Evolutionary conservation across 2,888 invertebrate species (phyloP).

Genomic region (Byasa hedistus): DNA sequence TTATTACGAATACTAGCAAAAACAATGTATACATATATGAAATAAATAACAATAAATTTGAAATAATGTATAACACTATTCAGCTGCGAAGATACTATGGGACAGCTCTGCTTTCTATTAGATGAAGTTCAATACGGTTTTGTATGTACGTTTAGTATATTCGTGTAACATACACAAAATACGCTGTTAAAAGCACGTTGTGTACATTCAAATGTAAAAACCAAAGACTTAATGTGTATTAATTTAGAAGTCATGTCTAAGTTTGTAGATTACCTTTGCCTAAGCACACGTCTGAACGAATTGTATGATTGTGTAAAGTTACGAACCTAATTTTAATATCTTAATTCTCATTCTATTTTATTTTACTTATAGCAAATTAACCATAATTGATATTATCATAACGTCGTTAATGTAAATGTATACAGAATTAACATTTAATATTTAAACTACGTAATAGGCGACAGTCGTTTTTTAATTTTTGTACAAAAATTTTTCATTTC

Average conservation of each 20-base stretch:
- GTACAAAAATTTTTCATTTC: too few relatives aligned
- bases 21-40: constrained; percentile 8
- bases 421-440: too few relatives aligned
- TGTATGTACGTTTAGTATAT: neutral
- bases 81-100: neutral
- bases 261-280: neutral
- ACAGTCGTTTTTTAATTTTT: too few relatives aligned
- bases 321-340: too few relatives aligned
- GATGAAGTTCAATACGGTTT: constrained; percentile 12
- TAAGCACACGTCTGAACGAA: neutral
- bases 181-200: neutral
- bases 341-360: too few relatives aligned
- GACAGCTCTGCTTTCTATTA: neutral
- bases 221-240: constrained; percentile 18
- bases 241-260: neutral
- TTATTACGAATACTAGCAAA: neutral
- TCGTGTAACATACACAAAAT: neutral
- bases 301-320: neutral
- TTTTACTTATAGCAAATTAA: too few relatives aligned
- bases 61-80: neutral
- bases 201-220: constrained; percentile 11
- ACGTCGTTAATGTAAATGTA: too few relatives aligned
- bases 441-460: too few relatives aligned
- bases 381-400: too few relatives aligned
- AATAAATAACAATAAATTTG: neutral